A percentile compares a stretch with the other conserved stretches of the same genome.
Conservation (phyloP, 2,797 vertebrate genomes). For the Catamblyrhynchus diadema region DNA sequence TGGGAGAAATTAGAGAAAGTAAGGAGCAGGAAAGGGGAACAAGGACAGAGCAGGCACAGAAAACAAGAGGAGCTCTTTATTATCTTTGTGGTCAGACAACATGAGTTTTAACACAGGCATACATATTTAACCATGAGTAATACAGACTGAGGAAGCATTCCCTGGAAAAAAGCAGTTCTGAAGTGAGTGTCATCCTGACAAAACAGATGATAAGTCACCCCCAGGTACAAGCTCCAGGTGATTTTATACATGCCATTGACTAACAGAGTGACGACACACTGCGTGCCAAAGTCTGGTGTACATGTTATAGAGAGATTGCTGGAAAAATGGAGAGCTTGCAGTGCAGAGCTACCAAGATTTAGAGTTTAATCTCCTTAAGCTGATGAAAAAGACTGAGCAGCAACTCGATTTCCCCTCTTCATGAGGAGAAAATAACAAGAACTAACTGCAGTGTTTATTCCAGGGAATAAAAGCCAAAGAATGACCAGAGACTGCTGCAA, state of each 20-base stretch:
- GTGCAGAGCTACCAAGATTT: not conserved
- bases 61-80: not conserved
- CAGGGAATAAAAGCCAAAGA: not conserved
- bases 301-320: not conserved
- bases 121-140: not conserved
- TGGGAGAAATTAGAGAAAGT: not conserved
- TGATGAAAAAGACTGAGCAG: not conserved
- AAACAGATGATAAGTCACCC: not conserved
- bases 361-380: slow-evolving; percentile 2
- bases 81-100: not conserved
- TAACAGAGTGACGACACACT: not conserved
- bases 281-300: not conserved
- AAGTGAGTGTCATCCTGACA: not conserved
- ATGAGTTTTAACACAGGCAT: not conserved
- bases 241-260: not conserved
- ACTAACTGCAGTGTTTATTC: not conserved
- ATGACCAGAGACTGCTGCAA: not conserved
- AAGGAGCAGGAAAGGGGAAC: not conserved
- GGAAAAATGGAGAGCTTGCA: not conserved
- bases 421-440: not conserved
- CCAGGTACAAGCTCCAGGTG: not conserved
- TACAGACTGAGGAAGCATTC: not conserved
- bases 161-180: not conserved
- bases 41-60: not conserved
- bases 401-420: not conserved